Evolutionary conservation across 1,140 invertebrate species (phyloP).

Genomic region (Stratiolaelaps scimitus): DNA sequence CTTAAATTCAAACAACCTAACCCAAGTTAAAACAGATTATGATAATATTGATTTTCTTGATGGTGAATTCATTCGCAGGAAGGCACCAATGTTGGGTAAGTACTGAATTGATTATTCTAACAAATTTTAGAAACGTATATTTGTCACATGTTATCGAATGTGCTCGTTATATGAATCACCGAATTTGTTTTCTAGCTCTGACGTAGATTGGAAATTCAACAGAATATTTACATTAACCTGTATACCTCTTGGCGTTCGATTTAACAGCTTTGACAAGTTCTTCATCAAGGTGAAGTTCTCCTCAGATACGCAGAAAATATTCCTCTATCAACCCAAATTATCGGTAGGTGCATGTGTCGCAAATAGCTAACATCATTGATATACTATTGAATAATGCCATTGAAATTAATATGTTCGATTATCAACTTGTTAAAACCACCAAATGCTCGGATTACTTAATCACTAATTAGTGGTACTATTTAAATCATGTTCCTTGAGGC

Average conservation of each 20-base stretch:
- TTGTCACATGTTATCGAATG: neutral
- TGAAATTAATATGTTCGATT: too few species aligned
- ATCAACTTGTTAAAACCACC: too few species aligned
- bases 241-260: too few species aligned
- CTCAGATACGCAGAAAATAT: conserved; percentile 15
- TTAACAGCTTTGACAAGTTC: neutral
- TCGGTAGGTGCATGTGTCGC: neutral
- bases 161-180: neutral
- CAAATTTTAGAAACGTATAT: neutral
- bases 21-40: too few species aligned
- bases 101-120: neutral
- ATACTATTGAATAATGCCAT: neutral
- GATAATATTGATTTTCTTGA: neutral
- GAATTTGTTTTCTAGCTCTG: neutral
- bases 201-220: too few species aligned
- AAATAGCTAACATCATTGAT: neutral
- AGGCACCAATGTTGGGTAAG: conserved; percentile 16
- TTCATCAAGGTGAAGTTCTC: conserved; percentile 27
- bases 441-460: too few species aligned
- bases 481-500: neutral
- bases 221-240: too few species aligned
- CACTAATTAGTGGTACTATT: neutral
- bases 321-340: conserved; percentile 25
- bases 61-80: neutral
- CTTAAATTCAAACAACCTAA: too few species aligned